Percentiles rank a stretch among this genome's conserved stretches.
Conservation (phyloP, 2,113 vertebrate genomes). For the Grammomys surdaster region DNA sequence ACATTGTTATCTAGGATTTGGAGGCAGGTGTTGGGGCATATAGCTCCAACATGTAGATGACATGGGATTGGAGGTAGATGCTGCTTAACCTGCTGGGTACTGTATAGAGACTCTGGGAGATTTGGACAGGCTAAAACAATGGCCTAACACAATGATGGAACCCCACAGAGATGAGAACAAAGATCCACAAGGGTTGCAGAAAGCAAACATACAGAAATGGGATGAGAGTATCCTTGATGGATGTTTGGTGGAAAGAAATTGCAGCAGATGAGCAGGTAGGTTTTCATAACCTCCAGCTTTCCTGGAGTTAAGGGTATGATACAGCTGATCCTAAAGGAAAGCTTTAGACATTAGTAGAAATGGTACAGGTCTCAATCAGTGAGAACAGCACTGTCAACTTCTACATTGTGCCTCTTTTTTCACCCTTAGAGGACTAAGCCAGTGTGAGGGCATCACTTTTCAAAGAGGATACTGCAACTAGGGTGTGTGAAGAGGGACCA, state of each 20-base stretch:
- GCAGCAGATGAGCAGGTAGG: background rate
- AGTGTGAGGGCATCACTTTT: background rate
- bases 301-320: background rate
- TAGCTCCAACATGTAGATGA: background rate
- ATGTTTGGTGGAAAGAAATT: conserved; percentile 1
- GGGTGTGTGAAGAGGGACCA: background rate
- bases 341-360: background rate
- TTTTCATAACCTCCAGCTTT: background rate
- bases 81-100: background rate
- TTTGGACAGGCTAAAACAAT: conserved; percentile 28
- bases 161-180: background rate
- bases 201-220: background rate
- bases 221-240: background rate
- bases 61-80: background rate
- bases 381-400: background rate
- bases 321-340: background rate
- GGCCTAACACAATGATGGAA: background rate
- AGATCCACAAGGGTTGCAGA: background rate
- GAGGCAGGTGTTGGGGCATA: background rate
- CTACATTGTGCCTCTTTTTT: background rate
- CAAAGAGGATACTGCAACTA: background rate
- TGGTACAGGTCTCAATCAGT: background rate
- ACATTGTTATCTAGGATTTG: background rate
- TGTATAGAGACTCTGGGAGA: background rate
- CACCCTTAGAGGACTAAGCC: background rate